These are phyloP conservation scores for Crocallis elinguaria DNA, from an alignment of 2,888 invertebrate species.

Conservation along the genomic window DNA sequence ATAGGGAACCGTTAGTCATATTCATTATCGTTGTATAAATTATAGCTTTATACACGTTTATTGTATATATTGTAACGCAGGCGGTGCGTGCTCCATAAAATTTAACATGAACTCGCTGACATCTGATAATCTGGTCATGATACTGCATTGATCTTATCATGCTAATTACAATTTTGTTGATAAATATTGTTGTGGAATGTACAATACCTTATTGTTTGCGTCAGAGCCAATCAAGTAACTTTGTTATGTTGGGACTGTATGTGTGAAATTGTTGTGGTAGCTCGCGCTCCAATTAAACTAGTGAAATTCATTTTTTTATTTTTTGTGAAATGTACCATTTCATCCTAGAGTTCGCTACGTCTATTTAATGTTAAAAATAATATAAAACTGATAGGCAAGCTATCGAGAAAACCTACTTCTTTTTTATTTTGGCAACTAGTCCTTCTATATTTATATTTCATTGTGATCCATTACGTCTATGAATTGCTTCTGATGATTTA, in stretches of 20 bases:
- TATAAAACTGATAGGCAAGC: no score
- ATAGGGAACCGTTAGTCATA: slow-evolving; percentile 72
- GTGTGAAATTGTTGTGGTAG: slow-evolving; percentile 7
- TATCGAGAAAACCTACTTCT: no score
- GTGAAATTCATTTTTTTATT: no score
- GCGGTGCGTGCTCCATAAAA: slow-evolving; percentile 66
- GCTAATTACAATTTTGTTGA: slow-evolving; percentile 36
- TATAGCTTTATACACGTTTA: slow-evolving; percentile 74
- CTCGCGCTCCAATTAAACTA: slow-evolving; percentile 1
- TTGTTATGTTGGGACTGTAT: slow-evolving; percentile 1
- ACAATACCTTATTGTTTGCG: slow-evolving; percentile 30
- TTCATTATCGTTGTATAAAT: slow-evolving; percentile 78
- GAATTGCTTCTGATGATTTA: no score
- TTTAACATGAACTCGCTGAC: slow-evolving; percentile 54
- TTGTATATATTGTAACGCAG: slow-evolving; percentile 60
- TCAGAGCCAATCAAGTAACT: slow-evolving; percentile 35
- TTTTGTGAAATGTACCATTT: no score
- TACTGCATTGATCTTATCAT: slow-evolving; percentile 53
- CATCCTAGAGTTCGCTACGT: no score
- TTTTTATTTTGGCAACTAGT: no score
- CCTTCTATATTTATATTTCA: no score
- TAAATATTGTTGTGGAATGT: slow-evolving; percentile 35
- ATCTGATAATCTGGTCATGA: slow-evolving; percentile 54
- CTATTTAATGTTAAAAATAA: no score
- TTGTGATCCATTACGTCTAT: no score